A percentile compares a stretch with the other conserved stretches of the same genome.
These are phyloP conservation scores for Mus minutoides DNA, from an alignment of 2,797 vertebrate species.

Conservation along the genomic window DNA sequence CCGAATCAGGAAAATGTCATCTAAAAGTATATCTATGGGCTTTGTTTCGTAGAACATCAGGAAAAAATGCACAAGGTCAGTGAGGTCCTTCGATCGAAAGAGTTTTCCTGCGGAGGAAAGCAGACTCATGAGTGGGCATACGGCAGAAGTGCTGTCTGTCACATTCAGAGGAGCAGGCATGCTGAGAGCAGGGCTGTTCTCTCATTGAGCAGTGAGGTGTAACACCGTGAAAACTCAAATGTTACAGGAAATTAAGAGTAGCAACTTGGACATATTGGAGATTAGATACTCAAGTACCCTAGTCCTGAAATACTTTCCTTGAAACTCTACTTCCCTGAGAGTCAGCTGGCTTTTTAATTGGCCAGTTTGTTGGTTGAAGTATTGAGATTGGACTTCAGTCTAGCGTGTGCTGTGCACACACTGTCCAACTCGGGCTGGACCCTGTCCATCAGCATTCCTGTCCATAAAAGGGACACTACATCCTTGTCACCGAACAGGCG, in stretches of 20 bases:
- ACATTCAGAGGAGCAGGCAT: not conserved
- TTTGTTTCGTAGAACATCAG: slow-evolving; percentile 96
- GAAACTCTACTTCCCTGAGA: not conserved
- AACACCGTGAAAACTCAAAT: not conserved
- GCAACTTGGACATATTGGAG: not conserved
- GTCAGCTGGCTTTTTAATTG: too few relatives aligned
- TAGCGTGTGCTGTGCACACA: not conserved
- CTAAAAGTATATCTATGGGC: slow-evolving; percentile 94
- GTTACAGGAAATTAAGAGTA: not conserved
- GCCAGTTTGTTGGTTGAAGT: not conserved
- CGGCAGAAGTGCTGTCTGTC: not conserved
- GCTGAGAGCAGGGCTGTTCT: not conserved
- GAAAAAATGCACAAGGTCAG: slow-evolving; percentile 91
- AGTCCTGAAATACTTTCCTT: not conserved
- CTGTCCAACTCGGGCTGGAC: too few relatives aligned
- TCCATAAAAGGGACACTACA: not conserved
- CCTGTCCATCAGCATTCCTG: not conserved
- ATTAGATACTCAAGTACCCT: not conserved
- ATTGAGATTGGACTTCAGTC: too few relatives aligned
- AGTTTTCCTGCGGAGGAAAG: slow-evolving; percentile 91
- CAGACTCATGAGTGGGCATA: not conserved
- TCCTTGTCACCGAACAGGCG: not conserved
- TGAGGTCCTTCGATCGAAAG: slow-evolving; percentile 91
- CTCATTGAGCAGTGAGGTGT: not conserved
- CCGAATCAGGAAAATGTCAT: slow-evolving; percentile 93